Conservation (phyloP, 2,888 invertebrate genomes). For the Acanthopleura granulata region DNA sequence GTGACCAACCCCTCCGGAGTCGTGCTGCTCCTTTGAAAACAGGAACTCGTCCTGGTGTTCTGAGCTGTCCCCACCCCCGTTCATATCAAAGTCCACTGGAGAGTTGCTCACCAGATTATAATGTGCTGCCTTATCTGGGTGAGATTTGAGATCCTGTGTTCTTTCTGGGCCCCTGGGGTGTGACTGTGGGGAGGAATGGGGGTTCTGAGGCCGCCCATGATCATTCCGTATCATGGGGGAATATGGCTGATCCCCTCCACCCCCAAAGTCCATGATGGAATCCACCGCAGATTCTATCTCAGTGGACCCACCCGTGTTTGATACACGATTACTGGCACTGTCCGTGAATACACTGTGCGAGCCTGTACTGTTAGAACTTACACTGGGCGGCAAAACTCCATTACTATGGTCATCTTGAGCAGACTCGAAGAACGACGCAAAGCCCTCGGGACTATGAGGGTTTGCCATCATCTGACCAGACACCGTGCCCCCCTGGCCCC, state of each 20-base stretch:
- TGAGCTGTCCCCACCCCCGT: slow-evolving; percentile 8
- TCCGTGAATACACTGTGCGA: neutral
- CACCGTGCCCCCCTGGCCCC: too few relatives aligned
- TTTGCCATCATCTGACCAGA: neutral
- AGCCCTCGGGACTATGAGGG: neutral
- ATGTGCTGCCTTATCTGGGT: neutral
- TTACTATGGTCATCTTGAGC: neutral
- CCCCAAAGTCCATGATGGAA: slow-evolving; percentile 28
- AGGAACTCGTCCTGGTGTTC: neutral
- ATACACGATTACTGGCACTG: neutral
- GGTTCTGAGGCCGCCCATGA: neutral
- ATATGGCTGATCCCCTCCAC: slow-evolving; percentile 6
- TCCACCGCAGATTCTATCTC: slow-evolving; percentile 26
- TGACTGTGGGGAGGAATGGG: neutral
- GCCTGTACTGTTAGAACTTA: neutral
- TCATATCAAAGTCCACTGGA: neutral
- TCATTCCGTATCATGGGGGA: neutral
- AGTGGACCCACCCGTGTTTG: slow-evolving; percentile 9
- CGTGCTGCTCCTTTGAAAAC: neutral
- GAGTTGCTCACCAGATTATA: neutral
- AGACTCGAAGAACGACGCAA: neutral
- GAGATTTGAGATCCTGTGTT: neutral
- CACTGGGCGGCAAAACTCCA: neutral
- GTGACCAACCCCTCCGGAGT: slow-evolving; percentile 22
- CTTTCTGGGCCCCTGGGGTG: too few relatives aligned